Percentiles rank a stretch among this genome's conserved stretches.
Conservation (phyloP, 2,113 vertebrate species). For the Bubo blakistoni region DNA sequence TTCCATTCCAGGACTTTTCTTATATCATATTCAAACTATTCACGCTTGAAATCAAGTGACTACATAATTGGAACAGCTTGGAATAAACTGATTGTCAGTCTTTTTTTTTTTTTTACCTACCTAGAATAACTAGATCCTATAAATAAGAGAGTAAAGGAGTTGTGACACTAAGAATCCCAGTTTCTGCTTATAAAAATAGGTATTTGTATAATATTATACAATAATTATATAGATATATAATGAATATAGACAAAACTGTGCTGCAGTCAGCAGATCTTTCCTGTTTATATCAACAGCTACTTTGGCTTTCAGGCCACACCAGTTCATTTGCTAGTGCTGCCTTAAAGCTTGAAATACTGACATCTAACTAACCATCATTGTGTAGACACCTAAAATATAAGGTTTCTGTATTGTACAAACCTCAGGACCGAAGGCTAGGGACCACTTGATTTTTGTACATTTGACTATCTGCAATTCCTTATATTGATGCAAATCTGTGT, state of each 20-base stretch:
- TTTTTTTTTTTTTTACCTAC: background rate
- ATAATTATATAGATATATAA: background rate
- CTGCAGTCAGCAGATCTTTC: background rate
- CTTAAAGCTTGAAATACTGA: background rate
- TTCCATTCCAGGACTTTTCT: constrained; percentile 11
- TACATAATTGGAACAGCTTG: constrained; percentile 34
- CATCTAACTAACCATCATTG: accelerated
- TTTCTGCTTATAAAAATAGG: background rate
- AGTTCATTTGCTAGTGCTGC: background rate
- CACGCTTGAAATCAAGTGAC: background rate
- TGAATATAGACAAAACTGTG: background rate
- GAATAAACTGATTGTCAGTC: constrained; percentile 11
- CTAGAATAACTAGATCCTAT: background rate
- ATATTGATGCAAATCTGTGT: background rate
- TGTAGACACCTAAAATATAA: accelerated
- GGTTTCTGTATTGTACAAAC: background rate
- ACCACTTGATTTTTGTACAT: background rate
- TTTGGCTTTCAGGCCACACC: background rate
- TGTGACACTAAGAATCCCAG: background rate
- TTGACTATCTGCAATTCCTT: background rate
- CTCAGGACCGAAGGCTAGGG: background rate
- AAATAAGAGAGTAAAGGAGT: background rate
- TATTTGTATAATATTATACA: background rate
- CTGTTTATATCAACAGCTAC: background rate
- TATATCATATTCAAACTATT: background rate